Conservation (phyloP, 2,797 vertebrate species). For the Pteropus rufus region DNA sequence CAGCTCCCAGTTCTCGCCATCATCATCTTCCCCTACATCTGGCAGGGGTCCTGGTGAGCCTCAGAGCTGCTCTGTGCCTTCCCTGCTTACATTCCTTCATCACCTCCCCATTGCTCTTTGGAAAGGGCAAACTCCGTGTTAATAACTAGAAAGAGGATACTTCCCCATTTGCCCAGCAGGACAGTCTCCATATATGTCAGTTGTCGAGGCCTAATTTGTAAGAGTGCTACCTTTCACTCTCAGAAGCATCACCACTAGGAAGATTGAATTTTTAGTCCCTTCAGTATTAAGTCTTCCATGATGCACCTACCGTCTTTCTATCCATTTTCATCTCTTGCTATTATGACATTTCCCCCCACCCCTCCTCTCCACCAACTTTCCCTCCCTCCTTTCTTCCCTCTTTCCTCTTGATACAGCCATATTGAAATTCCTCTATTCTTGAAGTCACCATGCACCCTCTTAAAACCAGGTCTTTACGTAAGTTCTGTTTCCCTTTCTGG, state of each 20-base stretch:
- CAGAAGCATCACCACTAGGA: neutral
- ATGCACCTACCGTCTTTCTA: neutral
- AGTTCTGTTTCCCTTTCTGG: neutral
- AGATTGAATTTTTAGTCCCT: neutral
- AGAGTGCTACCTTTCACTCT: neutral
- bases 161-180: neutral
- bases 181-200: neutral
- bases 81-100: neutral
- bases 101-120: neutral
- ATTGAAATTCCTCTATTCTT: neutral
- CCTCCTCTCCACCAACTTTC: neutral
- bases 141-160: too few relatives aligned
- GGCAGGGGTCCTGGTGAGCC: neutral
- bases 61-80: neutral
- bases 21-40: neutral
- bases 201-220: neutral
- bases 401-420: neutral
- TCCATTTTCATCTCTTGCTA: neutral
- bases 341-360: neutral
- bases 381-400: neutral
- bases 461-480: neutral
- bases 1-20: neutral
- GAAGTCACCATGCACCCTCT: neutral
- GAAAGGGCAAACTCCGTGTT: neutral
- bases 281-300: neutral